Percentiles rank a stretch among this genome's conserved stretches.
These are phyloP conservation scores for Amblyjoppa fuscipennis DNA, from an alignment of 2,888 invertebrate species.

Conservation along the genomic window DNA sequence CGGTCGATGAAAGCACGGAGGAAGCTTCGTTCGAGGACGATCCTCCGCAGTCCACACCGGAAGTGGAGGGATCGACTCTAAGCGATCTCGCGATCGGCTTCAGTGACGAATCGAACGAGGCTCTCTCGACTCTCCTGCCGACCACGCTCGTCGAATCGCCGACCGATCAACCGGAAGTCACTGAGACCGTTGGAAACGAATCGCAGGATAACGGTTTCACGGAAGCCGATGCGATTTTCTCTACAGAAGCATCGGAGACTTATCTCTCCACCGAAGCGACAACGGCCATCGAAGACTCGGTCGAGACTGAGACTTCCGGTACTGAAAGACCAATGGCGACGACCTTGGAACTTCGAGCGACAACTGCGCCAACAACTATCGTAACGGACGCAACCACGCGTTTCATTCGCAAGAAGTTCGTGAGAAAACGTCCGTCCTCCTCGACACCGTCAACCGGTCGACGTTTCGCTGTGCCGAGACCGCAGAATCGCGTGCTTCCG, in stretches of 20 bases:
- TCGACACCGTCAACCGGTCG: conserved; percentile 42
- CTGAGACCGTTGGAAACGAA: neutral
- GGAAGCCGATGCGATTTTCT: neutral
- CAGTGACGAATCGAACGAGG: neutral
- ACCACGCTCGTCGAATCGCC: conserved; percentile 39
- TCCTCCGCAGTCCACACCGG: conserved; percentile 9
- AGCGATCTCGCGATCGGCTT: neutral
- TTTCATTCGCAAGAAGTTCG: conserved; percentile 75
- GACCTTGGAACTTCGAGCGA: conserved; percentile 47
- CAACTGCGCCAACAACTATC: conserved; percentile 40
- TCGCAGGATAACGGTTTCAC: neutral
- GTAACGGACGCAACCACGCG: conserved; percentile 61
- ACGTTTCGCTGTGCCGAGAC: conserved; percentile 54
- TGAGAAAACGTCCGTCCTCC: conserved; percentile 73
- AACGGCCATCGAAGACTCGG: conserved; percentile 3
- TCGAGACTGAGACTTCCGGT: neutral
- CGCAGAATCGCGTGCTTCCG: conserved; percentile 24
- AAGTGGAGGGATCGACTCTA: conserved; percentile 39
- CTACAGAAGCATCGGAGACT: conserved; percentile 40
- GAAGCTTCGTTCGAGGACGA: conserved; percentile 7
- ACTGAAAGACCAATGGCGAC: conserved; percentile 41
- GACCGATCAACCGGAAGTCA: conserved; percentile 30
- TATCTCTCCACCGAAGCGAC: conserved; percentile 31
- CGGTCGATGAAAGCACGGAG: conserved; percentile 1
- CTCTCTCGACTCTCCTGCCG: conserved; percentile 39